Evolutionary conservation across 2,113 vertebrate species (phyloP).

Genomic region (Dromas ardeola): DNA sequence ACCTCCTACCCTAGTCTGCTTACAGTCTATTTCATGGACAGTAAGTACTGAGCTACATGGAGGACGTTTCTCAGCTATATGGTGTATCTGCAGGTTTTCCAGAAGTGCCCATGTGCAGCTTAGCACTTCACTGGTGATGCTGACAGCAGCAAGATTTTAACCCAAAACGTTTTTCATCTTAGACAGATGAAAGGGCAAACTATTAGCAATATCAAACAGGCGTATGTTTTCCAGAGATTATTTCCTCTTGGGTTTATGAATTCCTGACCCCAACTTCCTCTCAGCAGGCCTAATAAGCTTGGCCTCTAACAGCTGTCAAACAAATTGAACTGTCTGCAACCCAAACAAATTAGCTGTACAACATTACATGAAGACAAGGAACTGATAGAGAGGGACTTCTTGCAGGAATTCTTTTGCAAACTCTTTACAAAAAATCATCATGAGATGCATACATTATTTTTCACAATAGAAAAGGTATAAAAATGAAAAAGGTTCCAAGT

Average conservation of each 20-base stretch:
- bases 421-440: background rate
- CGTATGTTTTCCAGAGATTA: background rate
- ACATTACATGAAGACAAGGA: background rate
- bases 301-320: background rate
- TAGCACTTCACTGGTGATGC: background rate
- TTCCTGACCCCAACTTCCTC: background rate
- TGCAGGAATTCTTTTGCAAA: background rate
- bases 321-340: background rate
- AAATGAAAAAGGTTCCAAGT: background rate
- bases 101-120: background rate
- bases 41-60: background rate
- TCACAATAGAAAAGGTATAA: background rate
- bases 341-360: background rate
- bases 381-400: background rate
- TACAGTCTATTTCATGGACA: background rate
- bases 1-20: background rate
- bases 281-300: background rate
- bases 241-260: background rate
- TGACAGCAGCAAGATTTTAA: background rate
- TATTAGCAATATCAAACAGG: background rate
- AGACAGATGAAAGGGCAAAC: background rate
- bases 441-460: background rate
- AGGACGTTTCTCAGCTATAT: background rate
- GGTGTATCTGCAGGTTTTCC: background rate
- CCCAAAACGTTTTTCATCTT: background rate